phyloP scores from a whole-genome alignment of 2,888 invertebrate genomes.

The Nomada ferruginata region DNA sequence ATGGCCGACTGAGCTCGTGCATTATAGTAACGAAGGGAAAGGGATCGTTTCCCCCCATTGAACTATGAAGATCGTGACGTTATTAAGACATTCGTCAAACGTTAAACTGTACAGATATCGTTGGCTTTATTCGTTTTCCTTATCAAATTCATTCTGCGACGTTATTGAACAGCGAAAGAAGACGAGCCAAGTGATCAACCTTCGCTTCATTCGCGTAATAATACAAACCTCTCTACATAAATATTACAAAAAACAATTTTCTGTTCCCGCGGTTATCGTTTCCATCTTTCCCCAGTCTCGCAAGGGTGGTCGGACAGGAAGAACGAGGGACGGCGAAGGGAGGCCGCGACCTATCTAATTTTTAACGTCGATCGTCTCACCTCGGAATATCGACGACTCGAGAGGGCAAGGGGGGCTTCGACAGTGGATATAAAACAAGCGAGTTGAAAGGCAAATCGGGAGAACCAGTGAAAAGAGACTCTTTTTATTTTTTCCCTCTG shows the following conservation, averaged over 20 bases:
- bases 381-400: conserved; percentile 69
- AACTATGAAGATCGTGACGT: neutral
- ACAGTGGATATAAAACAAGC: conserved; percentile 77
- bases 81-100: conserved; percentile 3
- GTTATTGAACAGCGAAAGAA: neutral
- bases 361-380: conserved; percentile 74
- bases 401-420: conserved; percentile 47
- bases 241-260: conserved; percentile 24
- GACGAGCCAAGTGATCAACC: conserved; percentile 3
- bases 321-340: conserved; percentile 25
- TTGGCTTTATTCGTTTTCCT: neutral
- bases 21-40: conserved; percentile 9
- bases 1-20: conserved; percentile 57
- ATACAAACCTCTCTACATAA: conserved; percentile 11
- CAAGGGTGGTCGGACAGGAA: conserved; percentile 9
- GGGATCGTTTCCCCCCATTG: conserved; percentile 18
- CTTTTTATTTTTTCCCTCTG: conserved; percentile 66
- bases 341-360: conserved; percentile 72
- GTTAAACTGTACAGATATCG: neutral
- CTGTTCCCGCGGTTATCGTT: conserved; percentile 25
- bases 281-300: conserved; percentile 19
- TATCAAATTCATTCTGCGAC: neutral
- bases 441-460: conserved; percentile 81
- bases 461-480: conserved; percentile 77
- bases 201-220: neutral